Percentiles rank a stretch among this genome's conserved stretches.
Evolutionary conservation across 2,113 vertebrate species (phyloP).

Genomic region (Crotophaga sulcirostris): DNA sequence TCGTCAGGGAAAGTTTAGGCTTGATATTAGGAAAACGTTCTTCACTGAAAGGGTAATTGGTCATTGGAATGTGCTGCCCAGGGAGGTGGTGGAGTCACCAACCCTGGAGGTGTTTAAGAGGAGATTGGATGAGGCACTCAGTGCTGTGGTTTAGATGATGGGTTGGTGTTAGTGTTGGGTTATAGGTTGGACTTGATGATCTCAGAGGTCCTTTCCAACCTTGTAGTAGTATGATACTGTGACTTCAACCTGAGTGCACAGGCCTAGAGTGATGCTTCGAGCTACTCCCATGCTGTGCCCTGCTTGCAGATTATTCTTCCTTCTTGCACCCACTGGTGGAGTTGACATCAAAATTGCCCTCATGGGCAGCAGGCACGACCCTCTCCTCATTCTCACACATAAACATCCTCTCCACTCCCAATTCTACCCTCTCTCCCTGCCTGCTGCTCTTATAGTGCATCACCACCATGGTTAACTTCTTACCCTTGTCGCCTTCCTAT

Average conservation of each 20-base stretch:
- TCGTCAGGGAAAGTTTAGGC: no score
- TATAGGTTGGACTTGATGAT: no score
- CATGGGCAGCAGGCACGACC: neutral
- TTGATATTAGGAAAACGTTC: no score
- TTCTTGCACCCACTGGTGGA: neutral
- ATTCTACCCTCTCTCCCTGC: neutral
- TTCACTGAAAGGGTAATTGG: no score
- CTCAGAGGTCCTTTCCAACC: no score
- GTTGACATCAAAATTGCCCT: neutral
- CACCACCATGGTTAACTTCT: neutral
- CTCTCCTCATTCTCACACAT: neutral
- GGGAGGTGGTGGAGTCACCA: no score
- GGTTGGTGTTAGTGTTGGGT: no score
- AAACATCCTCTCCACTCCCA: neutral
- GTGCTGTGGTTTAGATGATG: no score
- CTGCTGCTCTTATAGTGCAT: neutral
- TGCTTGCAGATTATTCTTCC: neutral
- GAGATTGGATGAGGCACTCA: no score
- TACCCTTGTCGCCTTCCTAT: neutral
- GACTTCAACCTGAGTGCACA: neutral
- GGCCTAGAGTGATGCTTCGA: accelerated
- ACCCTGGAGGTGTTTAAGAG: no score
- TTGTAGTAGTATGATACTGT: no score
- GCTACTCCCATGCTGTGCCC: neutral
- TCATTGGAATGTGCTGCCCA: no score